These are phyloP conservation scores for Cryptocephalus primarius DNA, from an alignment of 2,888 invertebrate species.

Conservation along the genomic window DNA sequence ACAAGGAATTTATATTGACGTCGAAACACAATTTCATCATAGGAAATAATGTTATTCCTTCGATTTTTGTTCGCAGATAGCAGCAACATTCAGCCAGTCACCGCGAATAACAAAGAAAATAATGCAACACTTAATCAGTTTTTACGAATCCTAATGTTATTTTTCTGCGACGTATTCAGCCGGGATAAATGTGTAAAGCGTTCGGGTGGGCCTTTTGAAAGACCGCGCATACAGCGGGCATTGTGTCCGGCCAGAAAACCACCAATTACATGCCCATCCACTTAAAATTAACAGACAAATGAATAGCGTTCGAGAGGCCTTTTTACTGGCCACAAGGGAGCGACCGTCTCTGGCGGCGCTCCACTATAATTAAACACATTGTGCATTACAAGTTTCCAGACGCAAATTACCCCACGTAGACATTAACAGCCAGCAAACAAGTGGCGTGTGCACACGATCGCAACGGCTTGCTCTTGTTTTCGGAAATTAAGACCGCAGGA, in stretches of 20 bases:
- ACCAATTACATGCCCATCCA: background rate
- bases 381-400: slow-evolving; percentile 1
- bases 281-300: slow-evolving; percentile 3
- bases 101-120: too few species aligned
- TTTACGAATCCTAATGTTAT: too few species aligned
- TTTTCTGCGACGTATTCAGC: too few species aligned
- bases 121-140: too few species aligned
- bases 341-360: background rate
- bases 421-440: slow-evolving; percentile 4
- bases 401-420: slow-evolving; percentile 4
- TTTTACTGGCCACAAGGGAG: slow-evolving; percentile 4
- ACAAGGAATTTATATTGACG: too few species aligned
- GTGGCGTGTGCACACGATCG: background rate
- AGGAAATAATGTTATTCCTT: too few species aligned
- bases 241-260: background rate
- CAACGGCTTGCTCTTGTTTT: background rate
- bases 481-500: too few species aligned
- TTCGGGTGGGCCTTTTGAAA: too few species aligned
- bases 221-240: background rate
- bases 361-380: slow-evolving; percentile 1
- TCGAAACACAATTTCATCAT: too few species aligned
- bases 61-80: too few species aligned
- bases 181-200: too few species aligned
- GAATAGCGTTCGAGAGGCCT: slow-evolving; percentile 3
- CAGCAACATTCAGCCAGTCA: too few species aligned